phyloP scores from a whole-genome alignment of 2,113 vertebrate genomes.

The Boulengeromyrus knoepffleri region DNA sequence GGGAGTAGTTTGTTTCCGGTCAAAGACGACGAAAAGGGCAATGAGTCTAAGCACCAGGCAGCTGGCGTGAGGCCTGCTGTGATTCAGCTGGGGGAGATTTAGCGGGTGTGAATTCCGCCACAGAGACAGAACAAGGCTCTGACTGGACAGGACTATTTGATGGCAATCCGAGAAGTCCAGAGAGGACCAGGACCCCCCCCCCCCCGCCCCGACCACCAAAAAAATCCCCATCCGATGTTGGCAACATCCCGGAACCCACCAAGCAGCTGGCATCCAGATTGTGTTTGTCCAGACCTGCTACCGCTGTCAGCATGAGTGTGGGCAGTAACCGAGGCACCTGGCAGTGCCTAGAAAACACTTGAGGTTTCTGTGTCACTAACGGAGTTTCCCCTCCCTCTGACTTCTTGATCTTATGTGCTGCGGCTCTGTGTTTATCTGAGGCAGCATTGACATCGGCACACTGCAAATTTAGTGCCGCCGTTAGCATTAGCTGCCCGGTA shows the following conservation, averaged over 20 bases:
- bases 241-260: not conserved
- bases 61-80: not conserved
- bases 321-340: not conserved
- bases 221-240: not conserved
- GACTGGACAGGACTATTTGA: conserved; percentile 11
- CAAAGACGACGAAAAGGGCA: not conserved
- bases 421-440: not conserved
- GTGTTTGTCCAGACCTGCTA: not conserved
- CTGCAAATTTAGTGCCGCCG: not conserved
- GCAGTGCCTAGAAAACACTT: not conserved
- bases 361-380: not conserved
- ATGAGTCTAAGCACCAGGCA: not conserved
- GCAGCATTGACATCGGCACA: not conserved
- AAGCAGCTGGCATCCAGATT: conserved; percentile 3
- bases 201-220: not conserved
- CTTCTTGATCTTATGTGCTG: not conserved
- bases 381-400: not conserved
- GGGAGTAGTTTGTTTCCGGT: not conserved
- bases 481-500: not conserved
- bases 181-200: not conserved
- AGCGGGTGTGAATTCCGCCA: conserved; percentile 15
- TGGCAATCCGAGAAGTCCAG: not conserved
- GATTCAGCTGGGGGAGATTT: conserved; percentile 16
- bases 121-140: not conserved
- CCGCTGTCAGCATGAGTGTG: not conserved